These are phyloP conservation scores for Saxidomus purpurata DNA, from an alignment of 1,140 invertebrate species.

Conservation along the genomic window DNA sequence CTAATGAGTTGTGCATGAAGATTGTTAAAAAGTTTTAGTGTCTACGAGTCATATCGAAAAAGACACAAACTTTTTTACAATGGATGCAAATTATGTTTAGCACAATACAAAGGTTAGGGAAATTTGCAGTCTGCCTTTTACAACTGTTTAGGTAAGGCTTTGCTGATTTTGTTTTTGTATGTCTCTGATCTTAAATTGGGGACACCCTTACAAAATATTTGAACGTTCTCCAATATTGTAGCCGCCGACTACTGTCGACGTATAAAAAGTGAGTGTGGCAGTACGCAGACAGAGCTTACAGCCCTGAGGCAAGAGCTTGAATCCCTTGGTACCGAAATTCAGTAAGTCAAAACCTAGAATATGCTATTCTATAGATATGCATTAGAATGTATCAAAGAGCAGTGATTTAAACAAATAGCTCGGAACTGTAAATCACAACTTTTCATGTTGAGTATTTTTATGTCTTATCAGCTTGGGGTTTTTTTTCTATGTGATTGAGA, in stretches of 20 bases:
- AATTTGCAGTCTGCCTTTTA: conserved; percentile 3
- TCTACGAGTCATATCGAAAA: background rate
- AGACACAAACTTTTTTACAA: background rate
- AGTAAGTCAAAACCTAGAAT: conserved; percentile 87
- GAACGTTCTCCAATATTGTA: conserved; percentile 80
- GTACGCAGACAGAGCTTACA: conserved; percentile 95
- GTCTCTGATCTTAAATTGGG: conserved; percentile 65
- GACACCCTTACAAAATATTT: conserved; percentile 78
- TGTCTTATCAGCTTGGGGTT: no score
- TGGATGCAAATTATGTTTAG: background rate
- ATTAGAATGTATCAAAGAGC: conserved; percentile 34
- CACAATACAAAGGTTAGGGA: conserved; percentile 24
- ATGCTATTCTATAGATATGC: conserved; percentile 24
- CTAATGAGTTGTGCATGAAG: background rate
- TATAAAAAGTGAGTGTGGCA: conserved; percentile 93
- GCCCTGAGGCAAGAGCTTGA: conserved; percentile 92
- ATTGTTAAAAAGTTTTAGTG: background rate
- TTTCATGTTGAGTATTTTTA: no score
- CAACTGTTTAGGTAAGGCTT: conserved; percentile 39
- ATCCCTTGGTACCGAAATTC: conserved; percentile 94
- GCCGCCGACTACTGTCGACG: conserved; percentile 96
- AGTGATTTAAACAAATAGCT: background rate
- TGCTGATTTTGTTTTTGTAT: background rate
- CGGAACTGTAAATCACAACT: no score
- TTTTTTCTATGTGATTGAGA: no score